Conservation (phyloP, 2,888 invertebrate species). For the Rhagophthalmus giganteus region DNA sequence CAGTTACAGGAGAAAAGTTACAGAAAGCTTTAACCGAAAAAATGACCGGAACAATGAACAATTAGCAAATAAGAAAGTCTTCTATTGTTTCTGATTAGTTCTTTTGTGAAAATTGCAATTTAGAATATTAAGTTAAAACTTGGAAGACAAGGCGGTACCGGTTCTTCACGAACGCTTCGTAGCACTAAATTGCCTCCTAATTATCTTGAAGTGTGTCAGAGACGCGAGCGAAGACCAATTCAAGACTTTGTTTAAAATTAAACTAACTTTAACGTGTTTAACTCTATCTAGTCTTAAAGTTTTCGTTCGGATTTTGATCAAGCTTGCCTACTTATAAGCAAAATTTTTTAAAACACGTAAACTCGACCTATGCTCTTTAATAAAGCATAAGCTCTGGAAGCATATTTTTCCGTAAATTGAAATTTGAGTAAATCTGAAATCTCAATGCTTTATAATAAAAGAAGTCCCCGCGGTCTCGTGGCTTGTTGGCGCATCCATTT, state of each 20-base stretch:
- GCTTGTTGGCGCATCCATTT: conserved; percentile 20
- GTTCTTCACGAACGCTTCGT: conserved; percentile 17
- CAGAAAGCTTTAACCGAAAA: conserved; percentile 19
- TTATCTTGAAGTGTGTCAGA: conserved; percentile 31
- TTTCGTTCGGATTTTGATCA: conserved; percentile 4
- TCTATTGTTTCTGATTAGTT: conserved; percentile 34
- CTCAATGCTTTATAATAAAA: conserved; percentile 17
- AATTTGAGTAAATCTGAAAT: conserved; percentile 15
- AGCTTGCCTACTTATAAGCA: too few species aligned
- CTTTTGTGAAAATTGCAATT: conserved; percentile 38
- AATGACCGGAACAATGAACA: conserved; percentile 29
- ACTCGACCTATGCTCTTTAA: conserved; percentile 3
- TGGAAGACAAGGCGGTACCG: conserved; percentile 31
- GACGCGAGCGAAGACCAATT: conserved; percentile 20
- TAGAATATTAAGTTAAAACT: conserved; percentile 39
- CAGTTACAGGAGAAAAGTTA: conserved; percentile 5
- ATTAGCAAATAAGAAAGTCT: conserved; percentile 32
- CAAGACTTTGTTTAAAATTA: conserved; percentile 22
- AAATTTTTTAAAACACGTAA: background rate
- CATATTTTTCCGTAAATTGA: conserved; percentile 15
- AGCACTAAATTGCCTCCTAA: conserved; percentile 30
- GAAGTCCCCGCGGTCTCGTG: conserved; percentile 16
- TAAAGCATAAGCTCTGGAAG: conserved; percentile 1
- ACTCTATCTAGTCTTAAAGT: conserved; percentile 3
- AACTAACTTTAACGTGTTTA: conserved; percentile 18